Conservation (phyloP, 2,797 vertebrate genomes). For the Rhodeus uyekii region DNA sequence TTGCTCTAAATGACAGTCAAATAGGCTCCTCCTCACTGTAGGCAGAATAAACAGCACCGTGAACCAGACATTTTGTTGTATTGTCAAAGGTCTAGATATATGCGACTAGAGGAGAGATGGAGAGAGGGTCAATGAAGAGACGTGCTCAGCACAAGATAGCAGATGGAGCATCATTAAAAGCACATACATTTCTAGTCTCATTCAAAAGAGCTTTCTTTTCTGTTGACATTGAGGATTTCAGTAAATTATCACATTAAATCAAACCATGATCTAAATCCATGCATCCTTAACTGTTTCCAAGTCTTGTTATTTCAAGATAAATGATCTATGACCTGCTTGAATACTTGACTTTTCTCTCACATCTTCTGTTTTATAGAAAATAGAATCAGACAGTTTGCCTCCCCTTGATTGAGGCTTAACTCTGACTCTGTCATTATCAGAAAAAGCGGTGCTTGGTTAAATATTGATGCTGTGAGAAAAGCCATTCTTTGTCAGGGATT, state of each 20-base stretch:
- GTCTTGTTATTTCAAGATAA: background rate
- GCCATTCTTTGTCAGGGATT: constrained; percentile 58
- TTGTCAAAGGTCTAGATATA: background rate
- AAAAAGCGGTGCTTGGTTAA: constrained; percentile 50
- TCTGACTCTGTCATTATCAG: constrained; percentile 57
- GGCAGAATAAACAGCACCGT: background rate
- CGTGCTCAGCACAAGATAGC: constrained; percentile 15
- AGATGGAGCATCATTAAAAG: constrained; percentile 33
- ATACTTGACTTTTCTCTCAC: background rate
- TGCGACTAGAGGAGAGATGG: background rate
- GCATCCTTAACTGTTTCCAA: background rate
- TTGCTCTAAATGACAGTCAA: background rate
- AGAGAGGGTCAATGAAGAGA: background rate
- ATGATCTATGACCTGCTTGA: constrained; percentile 1
- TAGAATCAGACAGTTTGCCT: constrained; percentile 41
- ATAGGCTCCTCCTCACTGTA: background rate
- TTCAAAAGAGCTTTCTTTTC: background rate
- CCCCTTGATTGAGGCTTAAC: constrained; percentile 49
- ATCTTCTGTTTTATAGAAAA: constrained; percentile 17
- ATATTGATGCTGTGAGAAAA: constrained; percentile 52
- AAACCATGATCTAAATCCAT: background rate
- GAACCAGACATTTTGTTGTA: background rate
- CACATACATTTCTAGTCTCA: background rate
- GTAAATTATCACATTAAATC: background rate
- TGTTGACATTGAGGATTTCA: constrained; percentile 12